These are phyloP conservation scores for Prolemur simus DNA, from an alignment of 2,113 vertebrate genomes.

Conservation along the genomic window DNA sequence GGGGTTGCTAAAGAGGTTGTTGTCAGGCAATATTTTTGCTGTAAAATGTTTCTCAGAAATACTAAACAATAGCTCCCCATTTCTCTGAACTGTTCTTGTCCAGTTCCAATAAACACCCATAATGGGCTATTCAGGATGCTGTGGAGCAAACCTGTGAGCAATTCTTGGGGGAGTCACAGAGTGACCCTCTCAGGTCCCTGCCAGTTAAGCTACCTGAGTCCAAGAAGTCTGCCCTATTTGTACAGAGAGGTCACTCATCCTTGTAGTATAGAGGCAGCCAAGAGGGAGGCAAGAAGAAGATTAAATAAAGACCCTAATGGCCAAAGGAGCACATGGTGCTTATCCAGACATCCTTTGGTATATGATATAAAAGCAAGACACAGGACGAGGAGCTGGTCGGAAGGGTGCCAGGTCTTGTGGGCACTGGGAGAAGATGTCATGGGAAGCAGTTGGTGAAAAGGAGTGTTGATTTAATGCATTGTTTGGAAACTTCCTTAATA, in stretches of 20 bases:
- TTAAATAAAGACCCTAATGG: conserved; percentile 43
- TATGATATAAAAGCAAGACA: conserved; percentile 38
- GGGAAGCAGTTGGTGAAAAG: background rate
- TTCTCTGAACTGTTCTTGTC: conserved; percentile 19
- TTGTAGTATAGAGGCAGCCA: background rate
- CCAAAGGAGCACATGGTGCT: conserved; percentile 38
- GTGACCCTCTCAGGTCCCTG: background rate
- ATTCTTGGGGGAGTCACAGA: background rate
- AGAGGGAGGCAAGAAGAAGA: background rate
- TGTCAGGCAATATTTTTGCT: background rate
- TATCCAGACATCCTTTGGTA: conserved; percentile 55
- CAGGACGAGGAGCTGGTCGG: background rate
- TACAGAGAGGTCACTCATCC: background rate
- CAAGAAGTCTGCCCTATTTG: background rate
- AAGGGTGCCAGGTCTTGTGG: conserved; percentile 28
- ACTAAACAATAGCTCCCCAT: background rate
- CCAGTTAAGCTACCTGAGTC: background rate
- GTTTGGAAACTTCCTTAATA: conserved; percentile 47
- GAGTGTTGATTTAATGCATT: conserved; percentile 49
- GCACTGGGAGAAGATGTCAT: conserved; percentile 6
- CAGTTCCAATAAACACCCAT: background rate
- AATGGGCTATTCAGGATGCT: background rate
- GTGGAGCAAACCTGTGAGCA: background rate
- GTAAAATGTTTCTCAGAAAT: conserved; percentile 16
- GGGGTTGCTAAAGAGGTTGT: background rate